phyloP scores from a whole-genome alignment of 2,888 invertebrate species.

The Mamestra brassicae region DNA sequence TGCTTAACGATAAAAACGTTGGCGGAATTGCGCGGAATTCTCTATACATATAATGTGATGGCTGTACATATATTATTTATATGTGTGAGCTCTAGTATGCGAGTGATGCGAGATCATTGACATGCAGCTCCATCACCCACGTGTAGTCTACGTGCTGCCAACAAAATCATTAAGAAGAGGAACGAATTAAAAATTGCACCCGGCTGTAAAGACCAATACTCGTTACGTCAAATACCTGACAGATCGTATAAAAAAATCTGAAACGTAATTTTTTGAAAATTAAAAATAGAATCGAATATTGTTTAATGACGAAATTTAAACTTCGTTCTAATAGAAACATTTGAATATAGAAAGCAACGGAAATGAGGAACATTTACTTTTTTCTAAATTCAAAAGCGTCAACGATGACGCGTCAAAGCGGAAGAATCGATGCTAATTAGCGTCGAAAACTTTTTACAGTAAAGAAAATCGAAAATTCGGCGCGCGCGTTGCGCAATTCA shows the following conservation, averaged over 20 bases:
- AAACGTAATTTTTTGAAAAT: conserved; percentile 14
- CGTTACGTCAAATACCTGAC: conserved; percentile 29
- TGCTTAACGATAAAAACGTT: conserved; percentile 47
- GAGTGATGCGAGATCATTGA: conserved; percentile 65
- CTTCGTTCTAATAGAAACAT: conserved; percentile 54
- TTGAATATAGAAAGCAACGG: conserved; percentile 58
- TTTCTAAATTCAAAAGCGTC: conserved; percentile 57
- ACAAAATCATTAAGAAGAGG: conserved; percentile 48
- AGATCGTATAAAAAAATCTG: conserved; percentile 21
- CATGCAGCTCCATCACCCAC: conserved; percentile 53
- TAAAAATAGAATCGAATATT: not conserved
- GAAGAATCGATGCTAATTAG: conserved; percentile 77
- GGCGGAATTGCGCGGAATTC: conserved; percentile 42
- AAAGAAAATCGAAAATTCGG: conserved; percentile 63
- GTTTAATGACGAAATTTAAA: conserved; percentile 31
- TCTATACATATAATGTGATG: conserved; percentile 9
- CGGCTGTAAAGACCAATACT: conserved; percentile 37
- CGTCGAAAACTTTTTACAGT: conserved; percentile 60
- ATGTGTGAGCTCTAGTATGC: conserved; percentile 56
- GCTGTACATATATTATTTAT: not conserved
- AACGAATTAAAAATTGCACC: conserved; percentile 35
- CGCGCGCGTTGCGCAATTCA: conserved; percentile 75
- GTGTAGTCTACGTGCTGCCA: conserved; percentile 57
- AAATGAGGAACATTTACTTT: conserved; percentile 59
- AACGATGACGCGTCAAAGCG: conserved; percentile 68